Base-by-base conservation (phyloP, 2,888 invertebrate genomes). In the Odontocerum albicorne region DNA sequence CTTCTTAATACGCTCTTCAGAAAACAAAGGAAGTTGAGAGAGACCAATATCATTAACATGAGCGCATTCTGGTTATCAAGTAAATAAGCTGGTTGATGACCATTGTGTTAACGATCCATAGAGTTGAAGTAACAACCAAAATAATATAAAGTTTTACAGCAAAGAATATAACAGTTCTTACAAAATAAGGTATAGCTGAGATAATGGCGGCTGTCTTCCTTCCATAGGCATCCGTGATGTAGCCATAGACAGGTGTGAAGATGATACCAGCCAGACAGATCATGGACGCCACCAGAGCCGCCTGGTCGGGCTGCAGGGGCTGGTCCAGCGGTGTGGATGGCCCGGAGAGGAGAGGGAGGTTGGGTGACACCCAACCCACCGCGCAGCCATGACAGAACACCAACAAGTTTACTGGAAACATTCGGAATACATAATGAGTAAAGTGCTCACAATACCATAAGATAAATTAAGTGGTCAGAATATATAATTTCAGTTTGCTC, bases 351-450 rank as follows among this genome's bases (percentile, higher is more conserved):
- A 80, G 74, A 70, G 80, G 72, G 1, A 80, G 74, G 70, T 80
- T 79, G 2, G 82, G 81, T 0, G 83, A 81, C 62, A 80, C 75
- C 80, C 81, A 83, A 1, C 82, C 82, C 66, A 79, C 72, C 56
- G 79, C 70, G 70, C 78, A 79, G 1, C 82, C 82, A 66, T 81
- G 76, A 65, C 77, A 78, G 49, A 82, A 66, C 6, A 79, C 75
- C 13, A 81, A 77, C 46, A 82, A 70, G 35, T 81, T 81, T 1
- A 79, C 82, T 83, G 72, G 3, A 70, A 73, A n/a, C n/a, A n/a
- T n/a, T n/a, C n/a, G n/a, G n/a, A n/a, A n/a, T n/a, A n/a, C n/a
- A n/a, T n/a, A n/a, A n/a, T n/a, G n/a, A n/a, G n/a, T n/a, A n/a
- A n/a, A n/a, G n/a, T n/a, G n/a, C n/a, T n/a, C n/a, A n/a, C n/a